Evolutionary conservation across 1,140 invertebrate genomes (phyloP), one percentile per base, ranked within the genome.

Genomic region (Diorhabda sublineata): DNA sequence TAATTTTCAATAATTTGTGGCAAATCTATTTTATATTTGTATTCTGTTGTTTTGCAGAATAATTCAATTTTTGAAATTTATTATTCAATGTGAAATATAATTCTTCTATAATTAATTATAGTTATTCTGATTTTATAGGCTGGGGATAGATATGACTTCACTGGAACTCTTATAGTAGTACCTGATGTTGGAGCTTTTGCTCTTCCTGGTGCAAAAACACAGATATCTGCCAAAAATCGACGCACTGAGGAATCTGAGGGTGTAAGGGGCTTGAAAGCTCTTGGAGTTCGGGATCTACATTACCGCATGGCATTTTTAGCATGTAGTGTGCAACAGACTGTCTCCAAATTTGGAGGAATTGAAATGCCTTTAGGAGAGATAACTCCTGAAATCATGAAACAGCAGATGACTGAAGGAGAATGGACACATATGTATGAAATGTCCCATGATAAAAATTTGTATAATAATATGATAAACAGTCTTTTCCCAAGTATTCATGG

Each of bases 401-500:
- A 94, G 72, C 93, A 96, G 81, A 97, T 99, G 94, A 92, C 92
- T 1, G 92, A 96, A 69, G 89, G 90, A 41, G 97, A 99, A 80
- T 98, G 96, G 95, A 91, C 96, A 73, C 95, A 87, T 81, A 91
- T 99, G 61, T 98, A 97, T 77, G 92, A 97, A 75, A 99, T 99
- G 98, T 96, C 92, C 59, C 87, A 91, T 68, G 98, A 99, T 78
- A 91, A 91, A 73, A 94, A 96, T 82, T 82, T 99, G 0, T 98
- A 97, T 79, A 85, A 92, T 47, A 98, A 99, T 82, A 83, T 99
- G 6, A 94, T 95, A 11, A 87, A 88, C 42, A 96, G 95, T 78
- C 84, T 99, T 5, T 99, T 99, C 78, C 97, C 98, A 0, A 93
- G 96, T 8, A 95, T 99, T 78, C 96, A 99, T 80, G 98, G 98